phyloP scores from a whole-genome alignment of 30 jellyfish, hydroid and myxozoan genomes.

The Chrysaora quinquecirrha region DNA sequence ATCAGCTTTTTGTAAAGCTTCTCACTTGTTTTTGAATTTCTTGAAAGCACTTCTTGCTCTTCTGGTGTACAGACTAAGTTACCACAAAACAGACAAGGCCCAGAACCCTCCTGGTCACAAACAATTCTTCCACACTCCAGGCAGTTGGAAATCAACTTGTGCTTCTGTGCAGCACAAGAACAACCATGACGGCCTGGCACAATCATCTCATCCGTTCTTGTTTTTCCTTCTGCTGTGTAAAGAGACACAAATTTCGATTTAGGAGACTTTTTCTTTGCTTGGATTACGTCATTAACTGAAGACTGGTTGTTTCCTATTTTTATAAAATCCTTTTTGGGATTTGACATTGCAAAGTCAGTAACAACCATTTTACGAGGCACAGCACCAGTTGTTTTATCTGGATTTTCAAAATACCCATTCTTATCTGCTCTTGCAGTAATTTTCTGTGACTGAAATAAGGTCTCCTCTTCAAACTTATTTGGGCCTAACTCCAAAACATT shows the following conservation, averaged over 20 bases:
- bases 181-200: constrained; percentile 97
- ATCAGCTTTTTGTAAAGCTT: constrained; percentile 76
- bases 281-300: neutral
- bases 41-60: constrained; percentile 84
- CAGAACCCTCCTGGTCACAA: constrained; percentile 99
- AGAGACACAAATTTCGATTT: constrained; percentile 92
- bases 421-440: neutral
- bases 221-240: constrained; percentile 87
- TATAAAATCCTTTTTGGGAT: neutral
- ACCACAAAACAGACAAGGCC: constrained; percentile 99
- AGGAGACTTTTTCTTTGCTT: constrained; percentile 50
- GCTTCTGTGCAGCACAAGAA: constrained; percentile 94
- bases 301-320: neutral
- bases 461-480: neutral
- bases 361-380: neutral
- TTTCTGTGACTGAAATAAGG: constrained; percentile 13
- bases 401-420: too few species aligned
- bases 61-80: constrained; percentile 88
- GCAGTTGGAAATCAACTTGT: constrained; percentile 87
- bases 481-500: neutral
- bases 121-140: constrained; percentile 95
- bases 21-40: constrained; percentile 87
- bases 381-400: neutral
- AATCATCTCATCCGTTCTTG: constrained; percentile 73
- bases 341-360: neutral